Evolutionary conservation across 1,140 invertebrate genomes (phyloP), one percentile per base, ranked within the genome.

Genomic region (Penaeus indicus): DNA sequence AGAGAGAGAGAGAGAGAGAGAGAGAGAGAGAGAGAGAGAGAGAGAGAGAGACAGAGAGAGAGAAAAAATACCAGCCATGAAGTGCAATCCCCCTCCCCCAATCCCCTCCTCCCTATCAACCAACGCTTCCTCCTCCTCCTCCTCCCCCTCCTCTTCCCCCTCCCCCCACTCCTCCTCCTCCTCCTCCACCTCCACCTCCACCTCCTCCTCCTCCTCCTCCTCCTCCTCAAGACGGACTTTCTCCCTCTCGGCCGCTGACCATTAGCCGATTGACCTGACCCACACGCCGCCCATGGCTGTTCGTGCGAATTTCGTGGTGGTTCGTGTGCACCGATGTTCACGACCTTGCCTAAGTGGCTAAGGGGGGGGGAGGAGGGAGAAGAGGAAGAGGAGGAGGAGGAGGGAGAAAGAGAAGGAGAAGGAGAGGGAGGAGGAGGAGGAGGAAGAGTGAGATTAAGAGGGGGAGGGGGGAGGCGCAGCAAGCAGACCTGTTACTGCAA

Each of bases 281-380:
- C 47, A 54, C 47, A 54, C 47, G 47, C 47, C 13, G 47, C 47
- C 47, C 47, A 54, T 54, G 47, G 47, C 47, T 54, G 47, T 54
- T 54, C 47, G 47, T 54, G 47, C 47, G 47, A 54, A 54, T 54
- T 54, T 54, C 47, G 47, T 38, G 47, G 47, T 54, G 47, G 47
- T 54, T 54, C 47, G 47, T 54, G 47, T 10, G 47, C 47, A 54
- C 47, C 47, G 47, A 54, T 54, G 47, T 54, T 54, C 47, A 54
- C 47, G 47, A 54, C 47, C 47, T 54, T 54, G 47, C 11, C 47
- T 80, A 80, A 80, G 47, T 47, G 78, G 78, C 47, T 80, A 27
- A 21, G 78, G 61, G 78, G 42, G 78, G 60, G 27, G 78, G 78
- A 25, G 75, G 32, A 0, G 8, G 13, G 8, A 10, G 13, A 10